Conservation (phyloP, 2,113 vertebrate genomes). For the Geothlypis trichas region DNA sequence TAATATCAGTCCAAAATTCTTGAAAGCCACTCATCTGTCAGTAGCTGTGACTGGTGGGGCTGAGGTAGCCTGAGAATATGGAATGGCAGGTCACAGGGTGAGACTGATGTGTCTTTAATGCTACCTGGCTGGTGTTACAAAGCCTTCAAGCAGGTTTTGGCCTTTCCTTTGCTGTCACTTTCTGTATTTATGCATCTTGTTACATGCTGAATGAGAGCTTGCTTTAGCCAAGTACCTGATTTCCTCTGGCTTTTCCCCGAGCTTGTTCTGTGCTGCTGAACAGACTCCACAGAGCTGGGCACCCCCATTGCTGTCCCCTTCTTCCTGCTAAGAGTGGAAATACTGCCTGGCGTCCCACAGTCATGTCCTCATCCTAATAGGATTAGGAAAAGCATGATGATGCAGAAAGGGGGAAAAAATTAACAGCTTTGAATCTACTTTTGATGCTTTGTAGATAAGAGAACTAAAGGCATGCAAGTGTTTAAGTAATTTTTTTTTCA, state of each 20-base stretch:
- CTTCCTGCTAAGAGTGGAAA: background rate
- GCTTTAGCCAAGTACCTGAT: background rate
- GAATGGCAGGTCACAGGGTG: background rate
- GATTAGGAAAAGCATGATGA: background rate
- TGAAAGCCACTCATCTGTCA: background rate
- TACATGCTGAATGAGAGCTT: background rate
- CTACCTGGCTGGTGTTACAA: background rate
- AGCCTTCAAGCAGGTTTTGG: conserved; percentile 23
- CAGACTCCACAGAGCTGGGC: background rate
- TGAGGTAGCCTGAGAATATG: background rate
- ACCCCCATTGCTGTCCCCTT: background rate
- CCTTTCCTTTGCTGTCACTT: conserved; percentile 7
- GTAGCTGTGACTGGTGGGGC: background rate
- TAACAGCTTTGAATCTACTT: background rate
- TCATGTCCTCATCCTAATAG: background rate
- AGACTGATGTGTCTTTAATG: background rate
- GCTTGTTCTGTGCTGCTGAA: background rate
- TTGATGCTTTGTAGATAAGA: background rate
- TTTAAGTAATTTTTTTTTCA: background rate
- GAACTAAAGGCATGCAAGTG: background rate
- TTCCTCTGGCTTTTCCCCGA: background rate
- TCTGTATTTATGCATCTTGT: background rate
- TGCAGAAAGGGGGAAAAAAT: background rate
- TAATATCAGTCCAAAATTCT: background rate
- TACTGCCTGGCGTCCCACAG: background rate